Percentiles rank a stretch among this genome's conserved stretches.
These are phyloP conservation scores for Allophyes oxyacanthae DNA, from an alignment of 2,888 invertebrate species.

Conservation along the genomic window DNA sequence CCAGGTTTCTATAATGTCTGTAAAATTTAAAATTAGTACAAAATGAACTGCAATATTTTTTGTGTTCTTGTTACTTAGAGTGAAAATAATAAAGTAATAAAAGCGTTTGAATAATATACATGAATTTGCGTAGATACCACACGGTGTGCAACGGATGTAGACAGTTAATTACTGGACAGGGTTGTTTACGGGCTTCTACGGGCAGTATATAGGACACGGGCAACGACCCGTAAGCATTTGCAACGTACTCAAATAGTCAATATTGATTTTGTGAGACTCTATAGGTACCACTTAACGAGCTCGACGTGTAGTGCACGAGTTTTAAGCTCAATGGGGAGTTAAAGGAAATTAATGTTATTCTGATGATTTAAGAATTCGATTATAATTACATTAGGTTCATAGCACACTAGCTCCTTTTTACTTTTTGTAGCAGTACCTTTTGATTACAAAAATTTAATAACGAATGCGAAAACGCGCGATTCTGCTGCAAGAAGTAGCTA, in stretches of 20 bases:
- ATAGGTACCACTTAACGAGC: constrained; percentile 41
- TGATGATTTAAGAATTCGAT: no score
- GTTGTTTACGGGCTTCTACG: constrained; percentile 25
- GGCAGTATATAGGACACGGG: constrained; percentile 67
- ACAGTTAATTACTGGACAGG: constrained; percentile 34
- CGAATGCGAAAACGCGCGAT: no score
- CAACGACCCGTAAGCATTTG: constrained; percentile 69
- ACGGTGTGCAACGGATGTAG: constrained; percentile 22
- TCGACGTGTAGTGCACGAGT: neutral
- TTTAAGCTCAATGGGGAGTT: neutral
- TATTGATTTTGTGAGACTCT: constrained; percentile 74
- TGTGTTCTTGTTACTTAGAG: no score
- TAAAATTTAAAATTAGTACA: no score
- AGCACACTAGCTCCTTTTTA: no score
- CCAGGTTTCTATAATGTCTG: no score
- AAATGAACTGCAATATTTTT: no score
- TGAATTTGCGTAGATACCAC: neutral
- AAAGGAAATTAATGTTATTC: neutral
- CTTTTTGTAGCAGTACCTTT: no score
- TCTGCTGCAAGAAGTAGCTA: no score
- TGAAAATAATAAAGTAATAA: no score
- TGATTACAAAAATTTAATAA: no score
- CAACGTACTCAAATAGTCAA: constrained; percentile 61
- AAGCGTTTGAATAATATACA: neutral
- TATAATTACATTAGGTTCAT: no score